Percentiles rank a stretch among this genome's conserved stretches.
Evolutionary conservation across 2,888 invertebrate species (phyloP).

Genomic region (Euphydryas editha): DNA sequence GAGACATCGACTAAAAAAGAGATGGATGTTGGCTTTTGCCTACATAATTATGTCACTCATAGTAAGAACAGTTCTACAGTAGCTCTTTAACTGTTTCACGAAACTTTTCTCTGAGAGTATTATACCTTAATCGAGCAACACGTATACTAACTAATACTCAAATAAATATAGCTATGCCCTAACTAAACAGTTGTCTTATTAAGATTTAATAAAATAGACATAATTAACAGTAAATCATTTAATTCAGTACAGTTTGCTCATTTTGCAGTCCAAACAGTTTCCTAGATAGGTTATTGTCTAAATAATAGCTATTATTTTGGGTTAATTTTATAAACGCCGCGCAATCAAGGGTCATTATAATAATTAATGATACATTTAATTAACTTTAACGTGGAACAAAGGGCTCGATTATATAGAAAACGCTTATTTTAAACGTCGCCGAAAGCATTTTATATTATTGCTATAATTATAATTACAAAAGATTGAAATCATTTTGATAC

Average conservation of each 20-base stretch:
- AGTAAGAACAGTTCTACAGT: no score
- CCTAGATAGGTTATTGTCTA: conserved; percentile 17
- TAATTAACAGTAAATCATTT: no score
- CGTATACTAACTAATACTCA: no score
- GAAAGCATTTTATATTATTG: not conserved
- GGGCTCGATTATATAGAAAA: conserved; percentile 10
- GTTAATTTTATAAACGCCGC: conserved; percentile 32
- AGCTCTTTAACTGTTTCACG: no score
- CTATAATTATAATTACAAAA: not conserved
- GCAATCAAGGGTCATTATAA: conserved; percentile 35
- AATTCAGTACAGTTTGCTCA: not conserved
- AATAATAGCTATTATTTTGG: conserved; percentile 27
- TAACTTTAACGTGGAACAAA: conserved; percentile 25
- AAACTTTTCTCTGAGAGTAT: no score
- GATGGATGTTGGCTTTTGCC: no score
- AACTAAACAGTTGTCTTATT: no score
- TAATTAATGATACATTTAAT: conserved; percentile 39
- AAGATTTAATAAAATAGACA: no score
- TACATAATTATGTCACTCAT: no score
- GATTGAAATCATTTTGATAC: not conserved
- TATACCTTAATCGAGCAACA: no score
- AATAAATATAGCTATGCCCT: no score
- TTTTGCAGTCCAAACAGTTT: not conserved
- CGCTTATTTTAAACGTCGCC: conserved; percentile 1
- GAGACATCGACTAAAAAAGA: no score